Percentiles rank a stretch among this genome's conserved stretches.
Evolutionary conservation across 2,797 vertebrate genomes (phyloP).

Genomic region (Sebastes ruberrimus): DNA sequence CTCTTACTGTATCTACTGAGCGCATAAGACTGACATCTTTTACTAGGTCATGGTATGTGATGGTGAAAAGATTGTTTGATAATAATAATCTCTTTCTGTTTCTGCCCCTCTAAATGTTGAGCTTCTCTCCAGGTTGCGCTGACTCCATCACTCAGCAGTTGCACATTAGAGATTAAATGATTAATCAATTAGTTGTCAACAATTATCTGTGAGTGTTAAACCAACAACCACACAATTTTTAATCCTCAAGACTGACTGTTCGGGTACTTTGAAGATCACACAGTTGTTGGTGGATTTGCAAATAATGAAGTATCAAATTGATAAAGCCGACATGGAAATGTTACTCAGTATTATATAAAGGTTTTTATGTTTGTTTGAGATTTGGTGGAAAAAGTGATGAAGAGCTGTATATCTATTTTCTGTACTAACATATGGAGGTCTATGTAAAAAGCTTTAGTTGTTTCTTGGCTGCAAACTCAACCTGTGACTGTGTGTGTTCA

Average conservation of each 20-base stretch:
- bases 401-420: not conserved
- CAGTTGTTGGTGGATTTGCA: too few species aligned
- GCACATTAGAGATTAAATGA: too few species aligned
- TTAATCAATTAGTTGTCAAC: too few species aligned
- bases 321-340: too few species aligned
- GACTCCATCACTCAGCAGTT: too few species aligned
- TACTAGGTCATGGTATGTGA: not conserved
- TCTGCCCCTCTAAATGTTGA: not conserved
- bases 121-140: too few species aligned
- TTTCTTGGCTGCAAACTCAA: not conserved
- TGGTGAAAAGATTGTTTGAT: not conserved
- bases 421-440: not conserved
- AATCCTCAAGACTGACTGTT: not conserved
- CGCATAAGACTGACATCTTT: not conserved
- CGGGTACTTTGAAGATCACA: too few species aligned
- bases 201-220: too few species aligned
- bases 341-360: not conserved
- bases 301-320: too few species aligned
- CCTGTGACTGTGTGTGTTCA: conserved; percentile 33
- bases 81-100: not conserved
- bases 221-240: not conserved
- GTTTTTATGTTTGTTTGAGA: too few species aligned
- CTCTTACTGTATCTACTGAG: not conserved
- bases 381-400: not conserved
- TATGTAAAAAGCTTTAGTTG: not conserved